Evolutionary conservation across 30 jellyfish, hydroid and myxozoan genomes (phyloP).

Genomic region (Hydra vulgaris): DNA sequence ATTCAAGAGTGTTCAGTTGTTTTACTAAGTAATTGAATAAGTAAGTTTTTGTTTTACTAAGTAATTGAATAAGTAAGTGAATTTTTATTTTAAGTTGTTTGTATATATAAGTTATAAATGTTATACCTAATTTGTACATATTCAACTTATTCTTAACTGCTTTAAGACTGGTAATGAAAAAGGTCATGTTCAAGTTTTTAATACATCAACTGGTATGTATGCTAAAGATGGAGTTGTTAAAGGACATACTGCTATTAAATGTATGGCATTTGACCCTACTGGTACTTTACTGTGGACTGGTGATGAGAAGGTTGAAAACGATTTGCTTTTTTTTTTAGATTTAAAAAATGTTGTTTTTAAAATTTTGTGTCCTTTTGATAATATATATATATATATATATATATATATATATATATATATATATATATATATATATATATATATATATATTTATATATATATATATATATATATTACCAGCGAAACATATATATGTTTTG

Average conservation of each 20-base stretch:
- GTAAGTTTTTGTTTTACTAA: too few species aligned
- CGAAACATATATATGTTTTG: too few species aligned
- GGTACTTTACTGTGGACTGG: slow-evolving; percentile 86
- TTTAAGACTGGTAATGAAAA: slow-evolving; percentile 80
- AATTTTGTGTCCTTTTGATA: not conserved
- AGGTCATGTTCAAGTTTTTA: slow-evolving; percentile 87
- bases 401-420: too few species aligned
- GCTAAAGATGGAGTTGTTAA: slow-evolving; percentile 83
- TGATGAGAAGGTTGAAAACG: slow-evolving; percentile 70
- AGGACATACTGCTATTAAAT: slow-evolving; percentile 59
- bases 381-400: not conserved
- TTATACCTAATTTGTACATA: too few species aligned
- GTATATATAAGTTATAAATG: too few species aligned
- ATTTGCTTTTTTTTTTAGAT: not conserved
- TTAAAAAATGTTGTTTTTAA: not conserved
- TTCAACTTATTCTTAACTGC: not conserved
- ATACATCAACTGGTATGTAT: slow-evolving; percentile 92
- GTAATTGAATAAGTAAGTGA: too few species aligned
- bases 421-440: too few species aligned
- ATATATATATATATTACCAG: too few species aligned
- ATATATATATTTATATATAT: too few species aligned
- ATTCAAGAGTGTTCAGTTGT: too few species aligned
- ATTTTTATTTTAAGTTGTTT: too few species aligned
- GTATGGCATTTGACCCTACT: slow-evolving; percentile 74
- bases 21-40: too few species aligned